These are phyloP conservation scores for Malurus splendens DNA, from an alignment of 2,797 vertebrate species.

Conservation along the genomic window DNA sequence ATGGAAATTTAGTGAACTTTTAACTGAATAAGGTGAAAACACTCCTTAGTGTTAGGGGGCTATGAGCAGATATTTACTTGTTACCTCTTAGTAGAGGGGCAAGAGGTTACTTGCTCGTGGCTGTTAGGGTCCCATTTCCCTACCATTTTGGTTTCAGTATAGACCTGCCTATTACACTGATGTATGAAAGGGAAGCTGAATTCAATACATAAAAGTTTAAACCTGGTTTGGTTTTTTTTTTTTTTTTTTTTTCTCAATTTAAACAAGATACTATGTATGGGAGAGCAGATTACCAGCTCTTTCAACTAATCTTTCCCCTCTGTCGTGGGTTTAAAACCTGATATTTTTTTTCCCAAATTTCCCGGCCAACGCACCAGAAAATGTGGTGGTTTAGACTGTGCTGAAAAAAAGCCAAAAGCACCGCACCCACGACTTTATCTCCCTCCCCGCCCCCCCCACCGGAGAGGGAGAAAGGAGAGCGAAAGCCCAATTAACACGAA, in stretches of 20 bases:
- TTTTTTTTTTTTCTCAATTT: background rate
- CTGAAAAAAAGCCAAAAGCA: too few relatives aligned
- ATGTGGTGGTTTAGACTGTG: too few relatives aligned
- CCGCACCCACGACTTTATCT: too few relatives aligned
- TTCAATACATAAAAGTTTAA: background rate
- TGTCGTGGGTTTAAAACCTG: too few relatives aligned
- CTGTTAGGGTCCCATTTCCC: background rate
- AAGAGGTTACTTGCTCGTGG: background rate
- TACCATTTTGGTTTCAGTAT: background rate
- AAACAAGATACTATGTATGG: background rate
- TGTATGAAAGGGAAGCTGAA: background rate
- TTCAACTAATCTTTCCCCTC: background rate
- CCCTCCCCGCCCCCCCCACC: too few relatives aligned
- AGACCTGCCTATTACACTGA: background rate
- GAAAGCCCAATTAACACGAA: too few relatives aligned
- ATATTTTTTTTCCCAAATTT: too few relatives aligned
- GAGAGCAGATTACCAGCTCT: background rate
- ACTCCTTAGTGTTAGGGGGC: background rate
- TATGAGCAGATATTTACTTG: background rate
- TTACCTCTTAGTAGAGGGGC: background rate
- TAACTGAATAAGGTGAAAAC: background rate
- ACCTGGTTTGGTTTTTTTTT: too few relatives aligned
- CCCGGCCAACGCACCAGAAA: too few relatives aligned
- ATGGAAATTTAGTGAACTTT: background rate
- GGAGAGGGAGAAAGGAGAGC: too few relatives aligned